Evolutionary conservation across 92 coral and sea anemone genomes (phyloP), one percentile per base, ranked within the genome.

Genomic region (Epizoanthus ramosus): DNA sequence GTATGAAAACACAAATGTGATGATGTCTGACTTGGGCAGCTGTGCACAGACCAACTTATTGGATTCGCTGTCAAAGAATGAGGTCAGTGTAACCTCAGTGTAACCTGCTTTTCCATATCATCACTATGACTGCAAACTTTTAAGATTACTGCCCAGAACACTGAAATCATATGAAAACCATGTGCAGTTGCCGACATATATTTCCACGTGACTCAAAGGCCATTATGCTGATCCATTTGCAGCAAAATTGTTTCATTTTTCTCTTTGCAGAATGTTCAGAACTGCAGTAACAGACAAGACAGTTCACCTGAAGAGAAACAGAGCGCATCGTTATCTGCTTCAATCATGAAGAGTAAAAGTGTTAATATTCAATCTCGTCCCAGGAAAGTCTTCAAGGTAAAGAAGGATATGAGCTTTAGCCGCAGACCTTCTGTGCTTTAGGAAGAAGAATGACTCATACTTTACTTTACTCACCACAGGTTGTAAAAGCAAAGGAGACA

Each of bases 351-450:
- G 71, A 61, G 39, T 43, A 77, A 61, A 61, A 23, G 10, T 63
- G 7, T 10, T n/a, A 61, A 61, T 37, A 15, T 63, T 2, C 70
- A 77, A 6, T 60, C 71, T 77, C 82, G 82, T 22, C 68, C 81
- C 21, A 77, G 47, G 71, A 77, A 77, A 17, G 71, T 77, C 54
- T 77, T 77, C 18, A 77, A 77, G 82, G 82, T 77, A 77, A 64
- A 67, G 16, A 33, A 28, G 22, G 9, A 67, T 15, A 5, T 2
- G 2, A 31, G 35, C 37, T 66, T 17, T 1, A 28, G 19, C n/a
- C 0, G 31, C 19, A 50, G 8, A 50, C 54, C 2, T 1, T 50
- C 54, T 23, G 5, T 64, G 39, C 25, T 12, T 21, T 10, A 3
- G 16, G 18, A 22, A 14, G 37, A 64, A 22, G 35, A 25, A 3